A percentile compares a stretch with the other conserved stretches of the same genome.
These are phyloP conservation scores for Seladonia tumulorum DNA, from an alignment of 2,888 invertebrate species.

Conservation along the genomic window DNA sequence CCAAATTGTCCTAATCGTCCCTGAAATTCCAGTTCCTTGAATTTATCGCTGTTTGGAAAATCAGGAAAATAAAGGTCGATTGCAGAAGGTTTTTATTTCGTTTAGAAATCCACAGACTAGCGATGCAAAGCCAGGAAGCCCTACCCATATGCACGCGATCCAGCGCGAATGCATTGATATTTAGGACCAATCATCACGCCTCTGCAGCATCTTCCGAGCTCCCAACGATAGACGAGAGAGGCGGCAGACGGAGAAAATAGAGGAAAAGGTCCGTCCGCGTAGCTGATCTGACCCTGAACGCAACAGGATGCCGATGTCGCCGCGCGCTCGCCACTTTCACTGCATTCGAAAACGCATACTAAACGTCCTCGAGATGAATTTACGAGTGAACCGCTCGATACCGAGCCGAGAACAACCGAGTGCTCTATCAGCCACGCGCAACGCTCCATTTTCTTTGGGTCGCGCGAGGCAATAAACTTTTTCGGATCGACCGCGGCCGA, in stretches of 20 bases:
- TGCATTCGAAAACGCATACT: conserved; percentile 62
- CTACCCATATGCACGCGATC: neutral
- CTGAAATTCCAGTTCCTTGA: too few relatives aligned
- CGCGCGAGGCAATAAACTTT: neutral
- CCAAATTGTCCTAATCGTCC: too few relatives aligned
- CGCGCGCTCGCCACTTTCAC: conserved; percentile 63
- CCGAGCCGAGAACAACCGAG: neutral
- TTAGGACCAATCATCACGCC: neutral
- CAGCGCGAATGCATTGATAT: neutral
- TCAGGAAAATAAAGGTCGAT: too few relatives aligned
- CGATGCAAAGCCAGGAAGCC: neutral
- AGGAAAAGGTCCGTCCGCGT: conserved; percentile 25
- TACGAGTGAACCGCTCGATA: conserved; percentile 32
- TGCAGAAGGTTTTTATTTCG: neutral
- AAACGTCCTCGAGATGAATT: conserved; percentile 60
- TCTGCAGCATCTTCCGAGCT: neutral
- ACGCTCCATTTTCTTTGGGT: neutral
- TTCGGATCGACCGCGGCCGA: neutral
- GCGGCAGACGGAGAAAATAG: conserved; percentile 7
- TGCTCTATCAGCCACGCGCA: neutral
- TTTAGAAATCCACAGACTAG: neutral
- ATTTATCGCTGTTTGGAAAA: too few relatives aligned
- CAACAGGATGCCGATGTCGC: conserved; percentile 64
- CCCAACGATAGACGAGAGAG: neutral
- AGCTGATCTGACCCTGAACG: conserved; percentile 64